Evolutionary conservation across 2,113 vertebrate species (phyloP).

Genomic region (Pelecanus crispus): DNA sequence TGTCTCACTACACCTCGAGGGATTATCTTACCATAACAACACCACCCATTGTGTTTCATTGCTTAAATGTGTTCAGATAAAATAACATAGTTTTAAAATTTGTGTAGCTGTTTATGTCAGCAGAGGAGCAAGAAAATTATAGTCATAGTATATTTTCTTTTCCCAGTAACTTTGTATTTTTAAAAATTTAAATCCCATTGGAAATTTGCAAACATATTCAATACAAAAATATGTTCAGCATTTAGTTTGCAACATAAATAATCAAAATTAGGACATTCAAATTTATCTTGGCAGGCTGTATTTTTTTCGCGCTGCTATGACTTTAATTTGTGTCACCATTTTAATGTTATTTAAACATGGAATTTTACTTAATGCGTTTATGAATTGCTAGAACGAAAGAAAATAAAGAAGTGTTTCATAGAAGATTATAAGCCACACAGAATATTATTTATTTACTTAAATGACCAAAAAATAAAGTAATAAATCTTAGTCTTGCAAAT

Average conservation of each 20-base stretch:
- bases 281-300: neutral
- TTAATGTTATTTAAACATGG: constrained; percentile 17
- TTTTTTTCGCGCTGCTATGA: neutral
- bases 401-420: neutral
- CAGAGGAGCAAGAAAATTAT: neutral
- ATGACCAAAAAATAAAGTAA: constrained; percentile 28
- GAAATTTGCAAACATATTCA: neutral
- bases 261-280: constrained; percentile 31
- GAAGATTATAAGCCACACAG: neutral
- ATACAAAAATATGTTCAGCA: neutral
- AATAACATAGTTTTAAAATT: constrained; percentile 34
- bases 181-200: neutral
- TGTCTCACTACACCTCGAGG: constrained; percentile 23
- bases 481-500: constrained; percentile 22
- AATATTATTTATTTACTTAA: constrained; percentile 40
- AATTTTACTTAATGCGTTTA: neutral
- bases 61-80: constrained; percentile 55
- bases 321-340: constrained; percentile 13
- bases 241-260: constrained; percentile 16
- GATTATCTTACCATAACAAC: constrained; percentile 63
- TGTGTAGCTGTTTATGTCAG: neutral
- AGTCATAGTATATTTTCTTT: neutral
- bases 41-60: constrained; percentile 40
- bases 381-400: constrained; percentile 23
- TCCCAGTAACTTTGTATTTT: neutral